Evolutionary conservation across 2,113 vertebrate genomes (phyloP), one percentile per base, ranked within the genome.

Genomic region (Engraulis encrasicolus): DNA sequence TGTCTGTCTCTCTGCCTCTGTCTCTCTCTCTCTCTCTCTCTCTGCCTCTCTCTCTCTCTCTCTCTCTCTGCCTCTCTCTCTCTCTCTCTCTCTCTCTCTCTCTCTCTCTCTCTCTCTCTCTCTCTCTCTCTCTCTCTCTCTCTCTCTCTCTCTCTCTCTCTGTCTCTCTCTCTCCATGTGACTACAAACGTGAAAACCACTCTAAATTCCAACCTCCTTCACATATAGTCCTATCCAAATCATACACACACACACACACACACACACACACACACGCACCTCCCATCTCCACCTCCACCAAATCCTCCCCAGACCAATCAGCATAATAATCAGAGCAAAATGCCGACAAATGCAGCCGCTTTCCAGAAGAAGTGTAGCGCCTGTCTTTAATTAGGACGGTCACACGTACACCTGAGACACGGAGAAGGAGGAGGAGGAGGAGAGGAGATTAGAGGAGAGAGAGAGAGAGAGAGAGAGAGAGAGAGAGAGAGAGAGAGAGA

Each of bases 241-340:
- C n/a, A 40, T 83, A 82, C 84, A 88, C 83, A 87, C 89, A 89
- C 88, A 88, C 83, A 82, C 84, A 80, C 82, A 78, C 83, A 85
- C 66, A 52, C 84, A 85, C 85, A 89, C 82, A 84, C 45, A 11
- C 48, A 52, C 78, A 78, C 78, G 77, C 12, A 40, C 81, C 66
- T 54, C 15, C 6, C n/a, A 19, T 54, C 48, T 82, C 50, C 78
- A 40, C 61, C 66, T 52, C 14, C 23, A 27, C 66, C 34, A 84
- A 84, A 66, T 66, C 58, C 58, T 31, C 31, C n/a, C n/a, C 54
- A 82, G 83, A 82, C 80, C 86, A 87, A 84, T 87, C 80, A 84
- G 80, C 81, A 87, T 87, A 81, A 84, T 87, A 84, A 82, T 84
- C 23, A 37, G 52, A 50, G 80, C 80, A 79, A 82, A 84, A 79